These are phyloP conservation scores for Sebastes fasciatus DNA, from an alignment of 2,113 vertebrate species.

Conservation along the genomic window DNA sequence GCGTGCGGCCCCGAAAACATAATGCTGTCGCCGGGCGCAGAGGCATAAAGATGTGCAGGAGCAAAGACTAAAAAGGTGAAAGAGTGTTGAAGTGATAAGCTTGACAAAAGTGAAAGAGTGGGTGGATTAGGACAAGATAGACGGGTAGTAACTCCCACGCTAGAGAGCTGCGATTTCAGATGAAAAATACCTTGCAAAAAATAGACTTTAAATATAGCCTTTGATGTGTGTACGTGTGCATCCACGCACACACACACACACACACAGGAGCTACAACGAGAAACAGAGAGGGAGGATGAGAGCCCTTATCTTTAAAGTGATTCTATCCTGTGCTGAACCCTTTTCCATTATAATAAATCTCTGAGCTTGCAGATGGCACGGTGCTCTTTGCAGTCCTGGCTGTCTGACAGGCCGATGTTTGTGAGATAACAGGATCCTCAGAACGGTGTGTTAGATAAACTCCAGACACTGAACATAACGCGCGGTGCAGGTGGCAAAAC, in stretches of 20 bases:
- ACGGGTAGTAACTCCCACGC: conserved; percentile 16
- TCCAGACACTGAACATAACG: background rate
- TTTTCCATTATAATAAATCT: conserved; percentile 46
- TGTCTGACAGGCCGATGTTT: conserved; percentile 51
- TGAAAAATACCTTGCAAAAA: conserved; percentile 7
- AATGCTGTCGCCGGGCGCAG: background rate
- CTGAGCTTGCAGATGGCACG: conserved; percentile 15
- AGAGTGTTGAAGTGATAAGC: background rate
- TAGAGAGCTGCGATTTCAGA: conserved; percentile 17
- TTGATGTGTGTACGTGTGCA: conserved; percentile 8
- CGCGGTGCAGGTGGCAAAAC: background rate
- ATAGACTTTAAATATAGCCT: conserved; percentile 27
- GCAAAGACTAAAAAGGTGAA: conserved; percentile 9
- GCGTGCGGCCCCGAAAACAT: background rate
- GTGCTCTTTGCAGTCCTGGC: conserved; percentile 9
- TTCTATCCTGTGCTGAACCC: conserved; percentile 31
- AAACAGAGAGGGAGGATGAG: conserved; percentile 8
- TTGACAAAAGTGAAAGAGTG: conserved; percentile 19
- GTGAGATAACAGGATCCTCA: conserved; percentile 9
- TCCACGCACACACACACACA: background rate
- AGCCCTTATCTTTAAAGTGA: conserved; percentile 48
- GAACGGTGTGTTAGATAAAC: conserved; percentile 8
- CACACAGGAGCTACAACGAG: background rate
- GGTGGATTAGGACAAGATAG: conserved; percentile 28
- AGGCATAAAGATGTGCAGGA: background rate